Base-by-base conservation (phyloP, 1,140 invertebrate species). In the Atta cephalotes region DNA sequence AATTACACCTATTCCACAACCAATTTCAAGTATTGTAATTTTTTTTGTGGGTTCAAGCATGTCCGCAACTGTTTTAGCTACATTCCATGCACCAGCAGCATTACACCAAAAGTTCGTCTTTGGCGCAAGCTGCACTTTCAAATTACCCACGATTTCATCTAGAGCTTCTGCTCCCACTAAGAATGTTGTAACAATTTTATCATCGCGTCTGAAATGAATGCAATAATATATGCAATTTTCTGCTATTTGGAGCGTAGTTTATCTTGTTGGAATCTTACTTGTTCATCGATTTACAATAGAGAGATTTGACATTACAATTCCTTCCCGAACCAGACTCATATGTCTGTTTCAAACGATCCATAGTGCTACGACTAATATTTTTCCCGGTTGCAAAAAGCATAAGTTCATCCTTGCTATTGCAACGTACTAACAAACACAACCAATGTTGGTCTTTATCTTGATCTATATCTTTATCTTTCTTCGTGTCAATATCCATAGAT, bases 21-120 rank as follows among this genome's bases (percentile, higher is more conserved):
- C 95, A 70, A 95, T 92, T 92, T 95, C 95, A 58, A 95, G 87
- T n/a, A 95, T 85, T 16, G 92, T 94, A 12, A 89, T 92, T 79
- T 93, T 94, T 53, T 87, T 82, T 10, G 87, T 91, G 1, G 93
- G 94, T 6, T 81, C 63, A 35, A 95, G 85, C n/a, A 94, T 86
- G 65, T 94, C 92, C 62, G 87, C 85, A 16, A 95, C 92, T 10
- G 93, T 88, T 53, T 92, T 93, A 3, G 92, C 93, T 14, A 95
- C 87, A 84, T 93, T 90, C 89, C 94, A 94, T 45, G 93, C 93
- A 16, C 95, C 95, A 31, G 92, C 87, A 60, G 93, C 92, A 14
- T 94, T 95, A 4, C 93, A 93, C 91, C 94, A 94, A 70, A 95
- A 95, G 86, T 95, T 95, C 5, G 94, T 95, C 90, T 95, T 95